A percentile compares a stretch with the other conserved stretches of the same genome.
These are phyloP conservation scores for Zosterops lateralis DNA, from an alignment of 2,113 vertebrate genomes.

Conservation along the genomic window DNA sequence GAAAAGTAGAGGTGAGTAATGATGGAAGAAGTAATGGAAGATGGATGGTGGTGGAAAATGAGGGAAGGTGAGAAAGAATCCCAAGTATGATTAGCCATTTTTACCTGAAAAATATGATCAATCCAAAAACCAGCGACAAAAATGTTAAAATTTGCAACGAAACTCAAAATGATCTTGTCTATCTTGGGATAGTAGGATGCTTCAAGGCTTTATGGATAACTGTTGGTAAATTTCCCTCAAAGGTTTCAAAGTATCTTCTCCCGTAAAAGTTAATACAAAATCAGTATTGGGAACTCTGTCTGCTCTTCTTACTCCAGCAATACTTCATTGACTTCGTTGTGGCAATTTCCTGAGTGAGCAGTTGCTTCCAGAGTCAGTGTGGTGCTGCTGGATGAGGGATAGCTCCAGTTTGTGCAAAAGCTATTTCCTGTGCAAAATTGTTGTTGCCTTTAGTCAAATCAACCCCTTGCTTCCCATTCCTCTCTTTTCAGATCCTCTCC, in stretches of 20 bases:
- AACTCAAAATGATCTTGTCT: background rate
- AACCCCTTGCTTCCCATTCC: background rate
- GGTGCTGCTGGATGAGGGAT: background rate
- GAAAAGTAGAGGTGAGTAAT: background rate
- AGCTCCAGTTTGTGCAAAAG: background rate
- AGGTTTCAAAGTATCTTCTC: background rate
- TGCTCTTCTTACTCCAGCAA: background rate
- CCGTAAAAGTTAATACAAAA: background rate
- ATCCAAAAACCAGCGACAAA: background rate
- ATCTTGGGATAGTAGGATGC: background rate
- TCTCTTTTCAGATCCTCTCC: background rate
- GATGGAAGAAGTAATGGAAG: background rate
- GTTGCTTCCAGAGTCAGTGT: background rate
- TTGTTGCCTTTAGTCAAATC: background rate
- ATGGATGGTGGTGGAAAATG: background rate
- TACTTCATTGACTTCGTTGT: background rate
- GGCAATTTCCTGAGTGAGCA: background rate
- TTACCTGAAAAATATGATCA: background rate
- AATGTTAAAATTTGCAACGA: background rate
- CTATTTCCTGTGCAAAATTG: background rate
- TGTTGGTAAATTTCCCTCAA: background rate
- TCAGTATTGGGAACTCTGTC: background rate
- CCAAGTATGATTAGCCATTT: background rate
- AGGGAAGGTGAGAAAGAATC: background rate
- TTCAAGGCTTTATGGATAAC: background rate